phyloP scores from a whole-genome alignment of 2,888 invertebrate species.

The Empis livida region DNA sequence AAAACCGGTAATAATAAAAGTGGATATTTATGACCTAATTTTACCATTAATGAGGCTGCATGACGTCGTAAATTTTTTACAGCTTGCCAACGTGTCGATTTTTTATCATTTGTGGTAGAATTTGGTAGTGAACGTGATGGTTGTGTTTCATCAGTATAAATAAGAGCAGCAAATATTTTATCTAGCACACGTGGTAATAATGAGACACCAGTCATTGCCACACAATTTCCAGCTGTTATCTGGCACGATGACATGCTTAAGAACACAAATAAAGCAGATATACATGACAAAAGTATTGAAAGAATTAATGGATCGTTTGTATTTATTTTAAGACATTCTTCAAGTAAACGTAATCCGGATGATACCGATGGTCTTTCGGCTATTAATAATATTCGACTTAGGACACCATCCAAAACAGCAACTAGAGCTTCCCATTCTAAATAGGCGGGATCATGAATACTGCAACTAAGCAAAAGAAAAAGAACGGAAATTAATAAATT shows the following conservation, averaged over 20 bases:
- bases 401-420: conserved; percentile 66
- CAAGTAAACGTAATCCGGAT: conserved; percentile 62
- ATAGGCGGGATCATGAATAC: conserved; percentile 51
- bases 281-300: conserved; percentile 77
- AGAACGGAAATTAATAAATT: too few relatives aligned
- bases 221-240: conserved; percentile 45
- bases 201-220: conserved; percentile 50
- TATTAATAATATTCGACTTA: conserved; percentile 61
- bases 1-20: conserved; percentile 73
- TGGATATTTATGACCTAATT: conserved; percentile 79
- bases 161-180: conserved; percentile 76
- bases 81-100: conserved; percentile 52
- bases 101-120: conserved; percentile 21
- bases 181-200: conserved; percentile 69
- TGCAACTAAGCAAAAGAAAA: too few relatives aligned
- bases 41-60: conserved; percentile 80
- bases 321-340: conserved; percentile 61
- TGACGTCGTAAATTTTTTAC: conserved; percentile 79
- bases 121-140: conserved; percentile 19
- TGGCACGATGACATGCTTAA: conserved; percentile 77
- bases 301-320: conserved; percentile 69
- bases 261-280: conserved; percentile 84
- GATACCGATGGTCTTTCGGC: conserved; percentile 62
- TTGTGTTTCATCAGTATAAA: conserved; percentile 56
- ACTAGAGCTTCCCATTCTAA: conserved; percentile 76